Conservation (phyloP, 2,113 vertebrate species). For the Dendropsophus ebraccatus region DNA sequence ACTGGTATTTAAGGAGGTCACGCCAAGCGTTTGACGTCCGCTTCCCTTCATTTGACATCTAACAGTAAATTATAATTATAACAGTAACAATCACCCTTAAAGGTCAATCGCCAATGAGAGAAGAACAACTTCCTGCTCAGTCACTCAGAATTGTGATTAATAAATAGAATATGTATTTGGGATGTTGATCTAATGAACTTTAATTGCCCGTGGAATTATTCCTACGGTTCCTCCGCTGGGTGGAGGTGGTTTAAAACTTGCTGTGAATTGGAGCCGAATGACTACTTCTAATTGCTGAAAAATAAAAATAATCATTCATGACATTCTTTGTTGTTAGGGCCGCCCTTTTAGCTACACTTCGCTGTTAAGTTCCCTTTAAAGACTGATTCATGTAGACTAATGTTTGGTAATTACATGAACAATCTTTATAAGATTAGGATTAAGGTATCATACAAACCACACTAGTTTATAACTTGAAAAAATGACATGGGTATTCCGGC, state of each 20-base stretch:
- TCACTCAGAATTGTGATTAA: conserved; percentile 29
- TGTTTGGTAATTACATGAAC: neutral
- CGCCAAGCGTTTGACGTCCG: neutral
- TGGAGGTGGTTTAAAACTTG: conserved; percentile 17
- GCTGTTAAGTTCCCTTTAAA: neutral
- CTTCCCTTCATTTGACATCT: neutral
- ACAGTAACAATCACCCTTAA: conserved; percentile 6
- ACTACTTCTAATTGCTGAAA: neutral
- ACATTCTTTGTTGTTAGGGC: neutral
- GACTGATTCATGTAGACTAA: conserved; percentile 18
- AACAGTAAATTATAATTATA: neutral
- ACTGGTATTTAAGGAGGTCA: neutral
- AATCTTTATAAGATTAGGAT: neutral
- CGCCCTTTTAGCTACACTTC: neutral
- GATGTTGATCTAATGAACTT: neutral
- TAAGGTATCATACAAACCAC: too few relatives aligned
- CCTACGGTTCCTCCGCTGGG: conserved; percentile 19
- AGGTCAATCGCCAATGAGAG: neutral
- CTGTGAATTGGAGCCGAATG: neutral
- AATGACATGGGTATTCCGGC: too few relatives aligned
- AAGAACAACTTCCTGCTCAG: conserved; percentile 5
- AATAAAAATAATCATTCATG: neutral
- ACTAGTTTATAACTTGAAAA: too few relatives aligned
- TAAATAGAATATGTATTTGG: conserved; percentile 2
- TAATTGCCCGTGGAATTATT: neutral